These are phyloP conservation scores for Amiota mariae DNA, from an alignment of 2,888 invertebrate genomes.

Conservation along the genomic window DNA sequence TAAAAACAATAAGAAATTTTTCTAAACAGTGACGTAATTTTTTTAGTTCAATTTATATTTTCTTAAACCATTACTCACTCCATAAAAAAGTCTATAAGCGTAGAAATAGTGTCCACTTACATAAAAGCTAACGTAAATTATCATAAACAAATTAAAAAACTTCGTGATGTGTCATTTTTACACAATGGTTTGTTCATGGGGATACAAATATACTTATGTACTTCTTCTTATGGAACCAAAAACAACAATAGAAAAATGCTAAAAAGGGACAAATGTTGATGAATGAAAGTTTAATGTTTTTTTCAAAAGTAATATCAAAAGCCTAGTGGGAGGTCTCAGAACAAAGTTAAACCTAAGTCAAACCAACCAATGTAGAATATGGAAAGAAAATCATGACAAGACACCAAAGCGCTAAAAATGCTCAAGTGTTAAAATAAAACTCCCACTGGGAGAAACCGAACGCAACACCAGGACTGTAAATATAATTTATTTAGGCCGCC, in stretches of 20 bases:
- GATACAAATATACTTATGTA: not conserved
- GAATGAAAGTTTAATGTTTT: slow-evolving; percentile 52
- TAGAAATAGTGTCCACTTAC: slow-evolving; percentile 43
- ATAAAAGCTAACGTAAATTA: slow-evolving; percentile 63
- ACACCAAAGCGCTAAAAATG: not conserved
- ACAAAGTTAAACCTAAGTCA: slow-evolving; percentile 37
- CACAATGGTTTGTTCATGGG: slow-evolving; percentile 38
- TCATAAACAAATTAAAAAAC: slow-evolving; percentile 71
- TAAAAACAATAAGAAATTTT: too few species aligned
- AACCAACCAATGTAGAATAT: slow-evolving; percentile 40
- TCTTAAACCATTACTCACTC: too few species aligned
- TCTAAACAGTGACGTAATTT: too few species aligned
- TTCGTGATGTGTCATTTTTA: slow-evolving; percentile 64
- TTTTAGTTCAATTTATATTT: too few species aligned
- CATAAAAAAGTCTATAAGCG: not conserved
- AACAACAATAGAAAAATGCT: too few species aligned
- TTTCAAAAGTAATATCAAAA: slow-evolving; percentile 59
- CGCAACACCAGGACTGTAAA: slow-evolving; percentile 53
- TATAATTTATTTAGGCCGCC: slow-evolving; percentile 58
- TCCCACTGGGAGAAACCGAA: slow-evolving; percentile 55
- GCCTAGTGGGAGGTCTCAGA: slow-evolving; percentile 59
- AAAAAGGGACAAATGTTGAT: slow-evolving; percentile 16
- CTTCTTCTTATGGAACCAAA: too few species aligned
- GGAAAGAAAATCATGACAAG: slow-evolving; percentile 50
- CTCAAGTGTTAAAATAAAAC: slow-evolving; percentile 60